phyloP scores from a whole-genome alignment of 1,140 invertebrate genomes.

The Dendroctonus ponderosae region DNA sequence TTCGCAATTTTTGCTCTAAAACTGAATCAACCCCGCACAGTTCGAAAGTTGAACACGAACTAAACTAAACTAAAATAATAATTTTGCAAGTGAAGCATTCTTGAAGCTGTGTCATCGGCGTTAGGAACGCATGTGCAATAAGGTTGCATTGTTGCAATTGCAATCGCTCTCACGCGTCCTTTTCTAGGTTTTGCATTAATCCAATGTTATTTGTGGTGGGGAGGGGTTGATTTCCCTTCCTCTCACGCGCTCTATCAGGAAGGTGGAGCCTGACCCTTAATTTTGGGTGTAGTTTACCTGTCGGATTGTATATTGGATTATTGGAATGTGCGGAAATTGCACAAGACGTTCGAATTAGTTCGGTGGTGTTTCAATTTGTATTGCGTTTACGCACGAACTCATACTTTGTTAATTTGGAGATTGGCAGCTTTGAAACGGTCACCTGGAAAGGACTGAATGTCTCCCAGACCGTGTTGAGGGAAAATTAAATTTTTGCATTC shows the following conservation, averaged over 20 bases:
- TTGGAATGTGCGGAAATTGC: slow-evolving; percentile 8
- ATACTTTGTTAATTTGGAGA: too few relatives aligned
- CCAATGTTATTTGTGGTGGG: slow-evolving; percentile 32
- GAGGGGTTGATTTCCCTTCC: slow-evolving; percentile 24
- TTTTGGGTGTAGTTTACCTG: slow-evolving; percentile 31
- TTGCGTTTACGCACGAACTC: not conserved
- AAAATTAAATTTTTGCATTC: too few relatives aligned
- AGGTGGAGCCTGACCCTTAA: slow-evolving; percentile 30
- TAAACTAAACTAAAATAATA: slow-evolving; percentile 43
- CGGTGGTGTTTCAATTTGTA: slow-evolving; percentile 4
- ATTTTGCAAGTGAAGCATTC: slow-evolving; percentile 43
- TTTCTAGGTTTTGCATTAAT: slow-evolving; percentile 39
- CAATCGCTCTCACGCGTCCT: slow-evolving; percentile 36
- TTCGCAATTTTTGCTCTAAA: too few relatives aligned
- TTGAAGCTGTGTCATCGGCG: slow-evolving; percentile 27
- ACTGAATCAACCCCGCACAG: not conserved
- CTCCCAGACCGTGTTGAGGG: too few relatives aligned
- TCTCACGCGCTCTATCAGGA: slow-evolving; percentile 5
- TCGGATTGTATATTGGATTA: slow-evolving; percentile 16
- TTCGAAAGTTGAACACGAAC: slow-evolving; percentile 19
- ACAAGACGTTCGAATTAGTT: slow-evolving; percentile 11
- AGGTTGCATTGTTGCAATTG: slow-evolving; percentile 33
- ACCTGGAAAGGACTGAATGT: too few relatives aligned
- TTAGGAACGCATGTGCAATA: slow-evolving; percentile 45
- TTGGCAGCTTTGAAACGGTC: too few relatives aligned